Conservation (phyloP, 2,797 vertebrate genomes). For the Chloroceryle amazona region DNA sequence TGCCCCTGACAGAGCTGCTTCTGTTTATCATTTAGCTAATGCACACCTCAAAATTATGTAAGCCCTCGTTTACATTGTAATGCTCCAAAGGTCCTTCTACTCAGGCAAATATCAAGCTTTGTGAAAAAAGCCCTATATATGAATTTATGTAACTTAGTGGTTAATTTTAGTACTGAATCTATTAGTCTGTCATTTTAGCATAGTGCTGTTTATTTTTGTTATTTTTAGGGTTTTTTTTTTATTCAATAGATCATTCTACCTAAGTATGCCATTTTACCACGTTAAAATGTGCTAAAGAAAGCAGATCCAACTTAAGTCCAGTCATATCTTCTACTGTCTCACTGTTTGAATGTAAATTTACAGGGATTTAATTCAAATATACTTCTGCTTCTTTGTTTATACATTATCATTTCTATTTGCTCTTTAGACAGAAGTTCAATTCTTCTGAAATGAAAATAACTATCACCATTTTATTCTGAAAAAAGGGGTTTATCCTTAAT, state of each 20-base stretch:
- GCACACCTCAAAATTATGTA: background rate
- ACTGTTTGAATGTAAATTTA: constrained; percentile 4
- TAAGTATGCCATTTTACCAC: background rate
- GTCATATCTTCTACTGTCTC: background rate
- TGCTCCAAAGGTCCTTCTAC: background rate
- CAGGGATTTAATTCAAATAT: constrained; percentile 28
- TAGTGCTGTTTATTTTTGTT: background rate
- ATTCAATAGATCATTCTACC: background rate
- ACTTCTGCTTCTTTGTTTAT: constrained; percentile 27
- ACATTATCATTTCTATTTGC: constrained; percentile 20
- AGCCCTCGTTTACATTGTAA: background rate
- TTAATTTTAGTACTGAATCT: background rate
- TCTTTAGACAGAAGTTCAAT: constrained; percentile 14
- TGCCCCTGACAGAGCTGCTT: background rate
- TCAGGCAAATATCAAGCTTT: background rate
- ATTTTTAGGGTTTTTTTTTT: background rate
- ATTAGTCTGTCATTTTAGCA: background rate
- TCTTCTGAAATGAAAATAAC: background rate
- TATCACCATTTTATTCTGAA: background rate
- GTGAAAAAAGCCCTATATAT: background rate
- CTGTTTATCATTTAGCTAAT: background rate
- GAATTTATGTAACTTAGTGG: constrained; percentile 38
- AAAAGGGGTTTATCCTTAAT: background rate
- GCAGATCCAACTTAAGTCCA: background rate
- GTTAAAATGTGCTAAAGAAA: constrained; percentile 1